These are phyloP conservation scores for Phalacrocorax aristotelis DNA, from an alignment of 2,113 vertebrate genomes.

Conservation along the genomic window DNA sequence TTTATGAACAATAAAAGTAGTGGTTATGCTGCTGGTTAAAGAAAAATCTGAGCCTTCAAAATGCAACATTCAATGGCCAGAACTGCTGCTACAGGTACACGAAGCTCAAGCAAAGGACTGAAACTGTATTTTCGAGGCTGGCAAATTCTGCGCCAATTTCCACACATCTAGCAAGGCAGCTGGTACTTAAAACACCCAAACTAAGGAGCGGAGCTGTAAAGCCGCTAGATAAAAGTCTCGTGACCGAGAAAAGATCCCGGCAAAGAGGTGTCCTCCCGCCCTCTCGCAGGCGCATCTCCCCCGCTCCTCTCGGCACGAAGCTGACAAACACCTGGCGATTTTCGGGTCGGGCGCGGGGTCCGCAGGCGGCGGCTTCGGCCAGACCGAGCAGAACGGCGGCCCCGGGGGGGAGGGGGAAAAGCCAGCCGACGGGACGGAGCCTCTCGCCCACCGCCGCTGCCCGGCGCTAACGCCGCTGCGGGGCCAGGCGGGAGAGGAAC, in stretches of 20 bases:
- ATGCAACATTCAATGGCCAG: no score
- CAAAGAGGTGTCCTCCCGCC: not conserved
- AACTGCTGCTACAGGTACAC: not conserved
- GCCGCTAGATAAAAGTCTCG: not conserved
- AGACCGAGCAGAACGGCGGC: not conserved
- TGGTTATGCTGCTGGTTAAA: not conserved
- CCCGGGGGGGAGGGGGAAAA: no score
- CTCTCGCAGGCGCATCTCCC: fast-evolving
- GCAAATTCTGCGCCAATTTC: not conserved
- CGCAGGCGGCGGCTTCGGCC: fast-evolving
- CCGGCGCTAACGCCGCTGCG: not conserved
- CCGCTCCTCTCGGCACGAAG: not conserved
- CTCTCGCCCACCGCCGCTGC: not conserved
- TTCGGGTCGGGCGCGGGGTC: fast-evolving
- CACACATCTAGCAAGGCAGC: fast-evolving
- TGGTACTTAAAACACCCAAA: not conserved
- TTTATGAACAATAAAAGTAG: not conserved
- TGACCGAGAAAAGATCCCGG: not conserved
- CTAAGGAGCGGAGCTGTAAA: not conserved
- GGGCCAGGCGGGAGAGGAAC: not conserved
- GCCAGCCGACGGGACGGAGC: not conserved
- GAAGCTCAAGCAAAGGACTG: not conserved
- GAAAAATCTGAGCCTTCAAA: not conserved
- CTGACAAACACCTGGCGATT: fast-evolving
- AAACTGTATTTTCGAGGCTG: not conserved